Evolutionary conservation across 2,797 vertebrate species (phyloP).

Genomic region (Moxostoma hubbsi): DNA sequence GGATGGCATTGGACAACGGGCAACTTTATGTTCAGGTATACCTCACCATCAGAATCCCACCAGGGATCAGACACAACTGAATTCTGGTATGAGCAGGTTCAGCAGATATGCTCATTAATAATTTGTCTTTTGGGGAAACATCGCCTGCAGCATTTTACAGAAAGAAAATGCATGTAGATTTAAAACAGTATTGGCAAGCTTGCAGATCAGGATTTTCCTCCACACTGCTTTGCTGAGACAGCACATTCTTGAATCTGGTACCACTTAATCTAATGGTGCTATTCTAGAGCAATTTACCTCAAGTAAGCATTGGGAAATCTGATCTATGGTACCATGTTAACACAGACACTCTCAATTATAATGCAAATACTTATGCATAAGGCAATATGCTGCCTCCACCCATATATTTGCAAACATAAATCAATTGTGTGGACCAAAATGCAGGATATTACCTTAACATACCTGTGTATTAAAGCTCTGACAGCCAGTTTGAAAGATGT

Average conservation of each 20-base stretch:
- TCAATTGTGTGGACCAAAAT: not conserved
- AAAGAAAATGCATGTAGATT: not conserved
- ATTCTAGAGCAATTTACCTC: not conserved
- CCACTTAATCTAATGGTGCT: too few species aligned
- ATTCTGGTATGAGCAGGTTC: not conserved
- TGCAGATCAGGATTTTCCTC: not conserved
- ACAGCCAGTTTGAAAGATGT: too few species aligned
- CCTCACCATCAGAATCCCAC: not conserved
- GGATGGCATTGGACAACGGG: too few species aligned
- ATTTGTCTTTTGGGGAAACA: not conserved
- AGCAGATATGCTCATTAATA: not conserved
- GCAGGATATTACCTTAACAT: constrained; percentile 2
- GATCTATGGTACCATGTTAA: not conserved
- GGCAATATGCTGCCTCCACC: not conserved
- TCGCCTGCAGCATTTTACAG: not conserved
- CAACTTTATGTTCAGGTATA: too few species aligned
- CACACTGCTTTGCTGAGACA: not conserved
- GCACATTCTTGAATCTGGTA: not conserved
- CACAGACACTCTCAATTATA: not conserved
- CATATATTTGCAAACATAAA: too few species aligned
- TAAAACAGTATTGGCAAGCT: not conserved
- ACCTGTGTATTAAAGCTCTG: not conserved
- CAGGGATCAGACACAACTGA: not conserved
- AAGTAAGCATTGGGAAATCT: not conserved
- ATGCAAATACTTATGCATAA: too few species aligned